These are phyloP conservation scores for Zygogramma bicolorata DNA, from an alignment of 2,888 invertebrate species.

Conservation along the genomic window DNA sequence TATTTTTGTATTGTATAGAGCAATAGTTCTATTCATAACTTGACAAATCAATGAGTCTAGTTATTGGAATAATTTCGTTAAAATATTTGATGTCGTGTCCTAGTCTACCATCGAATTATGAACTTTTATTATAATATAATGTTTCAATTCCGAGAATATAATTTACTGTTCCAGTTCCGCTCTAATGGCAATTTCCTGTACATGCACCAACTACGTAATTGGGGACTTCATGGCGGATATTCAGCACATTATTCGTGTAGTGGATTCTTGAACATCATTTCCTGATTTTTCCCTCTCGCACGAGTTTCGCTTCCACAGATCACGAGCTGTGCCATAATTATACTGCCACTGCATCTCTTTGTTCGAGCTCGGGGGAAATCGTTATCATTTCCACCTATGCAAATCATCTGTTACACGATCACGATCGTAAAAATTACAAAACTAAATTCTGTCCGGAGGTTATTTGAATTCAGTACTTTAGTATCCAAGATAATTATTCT, in stretches of 20 bases:
- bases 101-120: neutral
- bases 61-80: neutral
- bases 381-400: no score
- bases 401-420: neutral
- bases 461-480: no score
- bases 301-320: neutral
- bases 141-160: slow-evolving; percentile 4
- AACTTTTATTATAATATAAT: neutral
- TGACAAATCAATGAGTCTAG: no score
- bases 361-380: no score
- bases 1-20: no score
- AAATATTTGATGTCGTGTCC: neutral
- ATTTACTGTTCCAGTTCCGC: slow-evolving; percentile 14
- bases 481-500: no score
- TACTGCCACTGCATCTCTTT: neutral
- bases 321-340: neutral
- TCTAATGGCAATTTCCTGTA: slow-evolving; percentile 7
- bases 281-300: neutral
- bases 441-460: no score
- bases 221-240: neutral
- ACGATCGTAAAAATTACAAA: no score
- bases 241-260: neutral
- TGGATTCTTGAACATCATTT: neutral
- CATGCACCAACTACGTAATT: slow-evolving; percentile 4
- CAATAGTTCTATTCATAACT: no score